A percentile compares a stretch with the other conserved stretches of the same genome.
Evolutionary conservation across 2,113 vertebrate genomes (phyloP).

Genomic region (Antechinus stuartii): DNA sequence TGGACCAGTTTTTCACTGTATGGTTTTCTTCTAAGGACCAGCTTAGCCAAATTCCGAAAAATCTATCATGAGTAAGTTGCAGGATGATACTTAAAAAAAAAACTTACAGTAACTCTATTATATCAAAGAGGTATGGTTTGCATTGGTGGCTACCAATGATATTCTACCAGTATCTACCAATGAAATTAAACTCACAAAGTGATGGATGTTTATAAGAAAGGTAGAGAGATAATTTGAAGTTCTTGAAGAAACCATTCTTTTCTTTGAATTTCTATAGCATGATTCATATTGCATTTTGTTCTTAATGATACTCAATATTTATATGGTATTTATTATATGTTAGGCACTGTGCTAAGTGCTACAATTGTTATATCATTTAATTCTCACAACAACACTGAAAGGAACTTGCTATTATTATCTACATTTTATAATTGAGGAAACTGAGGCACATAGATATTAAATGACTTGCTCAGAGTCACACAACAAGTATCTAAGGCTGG

Average conservation of each 20-base stretch:
- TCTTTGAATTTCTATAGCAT: not conserved
- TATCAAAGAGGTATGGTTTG: not conserved
- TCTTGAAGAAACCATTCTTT: not conserved
- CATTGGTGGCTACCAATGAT: not conserved
- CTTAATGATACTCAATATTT: not conserved
- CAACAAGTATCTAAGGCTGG: too few species aligned
- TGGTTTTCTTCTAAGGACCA: not conserved
- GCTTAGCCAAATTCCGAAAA: not conserved
- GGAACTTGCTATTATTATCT: not conserved
- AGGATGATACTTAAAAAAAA: too few species aligned
- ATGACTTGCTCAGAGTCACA: too few species aligned
- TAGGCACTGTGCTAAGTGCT: not conserved
- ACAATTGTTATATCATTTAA: not conserved
- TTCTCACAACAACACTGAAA: not conserved
- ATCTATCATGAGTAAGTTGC: too few species aligned
- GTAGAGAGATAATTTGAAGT: not conserved
- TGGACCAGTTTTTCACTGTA: not conserved
- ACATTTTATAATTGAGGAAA: not conserved
- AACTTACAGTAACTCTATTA: not conserved
- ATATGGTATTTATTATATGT: not conserved
- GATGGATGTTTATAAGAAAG: not conserved
- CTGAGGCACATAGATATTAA: not conserved
- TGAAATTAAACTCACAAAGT: not conserved
- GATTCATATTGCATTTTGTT: not conserved
- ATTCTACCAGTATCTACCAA: not conserved